A percentile compares a stretch with the other conserved stretches of the same genome.
These are phyloP conservation scores for Thymelicus acteon DNA, from an alignment of 2,888 invertebrate genomes.

Conservation along the genomic window DNA sequence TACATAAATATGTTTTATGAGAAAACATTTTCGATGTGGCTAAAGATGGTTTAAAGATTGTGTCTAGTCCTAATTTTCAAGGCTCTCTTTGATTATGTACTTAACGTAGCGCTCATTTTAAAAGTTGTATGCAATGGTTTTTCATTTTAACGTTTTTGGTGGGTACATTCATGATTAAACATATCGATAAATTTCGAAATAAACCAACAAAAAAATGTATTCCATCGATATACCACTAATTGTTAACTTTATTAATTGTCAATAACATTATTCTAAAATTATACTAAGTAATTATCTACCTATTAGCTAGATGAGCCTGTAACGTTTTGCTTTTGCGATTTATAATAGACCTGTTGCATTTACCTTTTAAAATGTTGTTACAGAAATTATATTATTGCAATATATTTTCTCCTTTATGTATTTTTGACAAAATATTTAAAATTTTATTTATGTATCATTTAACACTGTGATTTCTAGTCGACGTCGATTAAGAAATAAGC, in stretches of 20 bases:
- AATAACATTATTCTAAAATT: too few species aligned
- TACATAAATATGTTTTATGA: slow-evolving; percentile 35
- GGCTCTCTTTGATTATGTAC: not conserved
- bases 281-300: too few species aligned
- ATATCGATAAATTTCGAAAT: too few species aligned
- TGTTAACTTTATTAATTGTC: too few species aligned
- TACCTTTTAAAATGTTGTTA: slow-evolving; percentile 16
- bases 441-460: slow-evolving; percentile 5
- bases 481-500: slow-evolving; percentile 67
- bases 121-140: slow-evolving; percentile 11
- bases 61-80: slow-evolving; percentile 17
- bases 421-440: slow-evolving; percentile 3
- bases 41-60: slow-evolving; percentile 1
- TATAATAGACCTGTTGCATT: not conserved
- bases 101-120: not conserved
- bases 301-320: too few species aligned
- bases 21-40: slow-evolving; percentile 37
- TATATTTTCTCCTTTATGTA: not conserved
- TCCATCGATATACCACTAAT: too few species aligned
- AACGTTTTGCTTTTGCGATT: too few species aligned
- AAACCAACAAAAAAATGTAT: too few species aligned
- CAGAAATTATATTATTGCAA: not conserved
- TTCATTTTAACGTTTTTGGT: not conserved
- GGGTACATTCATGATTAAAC: too few species aligned
- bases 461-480: slow-evolving; percentile 78